These are phyloP conservation scores for Spodoptera frugiperda DNA, from an alignment of 1,140 invertebrate species.

Conservation along the genomic window DNA sequence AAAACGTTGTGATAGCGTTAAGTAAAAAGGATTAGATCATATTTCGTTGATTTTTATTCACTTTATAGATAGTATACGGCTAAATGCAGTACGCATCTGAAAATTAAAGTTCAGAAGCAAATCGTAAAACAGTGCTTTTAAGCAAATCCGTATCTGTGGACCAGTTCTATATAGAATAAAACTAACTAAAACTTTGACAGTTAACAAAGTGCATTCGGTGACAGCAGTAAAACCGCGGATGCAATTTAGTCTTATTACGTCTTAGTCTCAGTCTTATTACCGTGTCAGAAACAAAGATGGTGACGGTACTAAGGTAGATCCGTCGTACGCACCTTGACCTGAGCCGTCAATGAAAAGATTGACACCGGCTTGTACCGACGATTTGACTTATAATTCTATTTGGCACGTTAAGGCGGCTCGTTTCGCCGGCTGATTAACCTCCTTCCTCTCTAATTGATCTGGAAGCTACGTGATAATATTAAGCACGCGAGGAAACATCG, in stretches of 20 bases:
- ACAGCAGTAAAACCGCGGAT: not conserved
- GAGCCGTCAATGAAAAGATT: constrained; percentile 26
- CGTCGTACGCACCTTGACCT: constrained; percentile 5
- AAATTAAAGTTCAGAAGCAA: no score
- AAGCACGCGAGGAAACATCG: constrained; percentile 21
- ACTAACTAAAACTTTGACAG: no score
- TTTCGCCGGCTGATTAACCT: constrained; percentile 13
- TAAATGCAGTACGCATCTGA: no score
- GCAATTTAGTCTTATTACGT: constrained; percentile 20
- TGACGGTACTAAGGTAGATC: not conserved
- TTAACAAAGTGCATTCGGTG: not conserved
- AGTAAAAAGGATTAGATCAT: no score
- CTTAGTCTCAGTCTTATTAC: not conserved
- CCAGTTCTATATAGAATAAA: no score
- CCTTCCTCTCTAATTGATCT: constrained; percentile 15
- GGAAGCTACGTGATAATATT: constrained; percentile 16
- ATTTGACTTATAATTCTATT: constrained; percentile 3
- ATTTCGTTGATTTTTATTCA: no score
- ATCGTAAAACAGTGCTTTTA: no score
- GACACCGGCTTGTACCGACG: constrained; percentile 7
- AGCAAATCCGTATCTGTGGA: no score
- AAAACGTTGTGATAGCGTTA: no score
- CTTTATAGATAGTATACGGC: no score
- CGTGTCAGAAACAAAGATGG: not conserved
- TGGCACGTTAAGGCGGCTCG: constrained; percentile 1